A percentile compares a stretch with the other conserved stretches of the same genome.
Conservation (phyloP, 2,113 vertebrate species). For the Pongo abelii region DNA sequence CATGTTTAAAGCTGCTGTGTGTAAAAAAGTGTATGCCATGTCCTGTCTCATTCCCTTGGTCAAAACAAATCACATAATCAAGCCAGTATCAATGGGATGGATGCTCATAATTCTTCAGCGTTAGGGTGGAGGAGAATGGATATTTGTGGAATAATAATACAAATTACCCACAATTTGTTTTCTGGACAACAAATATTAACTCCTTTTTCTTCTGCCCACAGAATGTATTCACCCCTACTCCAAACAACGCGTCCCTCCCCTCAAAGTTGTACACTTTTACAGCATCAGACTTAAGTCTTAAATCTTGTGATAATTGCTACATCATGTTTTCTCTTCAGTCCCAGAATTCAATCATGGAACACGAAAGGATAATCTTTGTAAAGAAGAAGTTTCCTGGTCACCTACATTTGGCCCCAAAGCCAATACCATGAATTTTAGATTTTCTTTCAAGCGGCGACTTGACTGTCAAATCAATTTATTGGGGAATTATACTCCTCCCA, state of each 20-base stretch:
- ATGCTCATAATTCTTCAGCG: neutral
- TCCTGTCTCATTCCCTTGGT: neutral
- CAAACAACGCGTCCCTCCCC: neutral
- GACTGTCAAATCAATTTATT: neutral
- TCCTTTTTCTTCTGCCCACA: neutral
- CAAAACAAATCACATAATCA: neutral
- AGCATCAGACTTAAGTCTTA: neutral
- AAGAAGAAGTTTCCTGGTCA: neutral
- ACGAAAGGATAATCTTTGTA: neutral
- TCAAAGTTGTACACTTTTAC: neutral
- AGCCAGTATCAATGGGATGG: neutral
- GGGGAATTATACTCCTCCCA: neutral
- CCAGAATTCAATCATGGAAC: neutral
- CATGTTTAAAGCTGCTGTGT: neutral
- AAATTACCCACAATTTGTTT: neutral
- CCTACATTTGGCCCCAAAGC: neutral
- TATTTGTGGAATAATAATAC: neutral
- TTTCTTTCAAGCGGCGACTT: neutral
- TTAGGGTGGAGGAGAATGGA: neutral
- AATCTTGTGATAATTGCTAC: neutral
- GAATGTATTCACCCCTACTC: neutral
- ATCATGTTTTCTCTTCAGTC: neutral
- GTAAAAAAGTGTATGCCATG: neutral
- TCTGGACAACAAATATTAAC: neutral
- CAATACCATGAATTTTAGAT: neutral